phyloP scores from a whole-genome alignment of 2,113 vertebrate genomes.

The Cepphus grylle region DNA sequence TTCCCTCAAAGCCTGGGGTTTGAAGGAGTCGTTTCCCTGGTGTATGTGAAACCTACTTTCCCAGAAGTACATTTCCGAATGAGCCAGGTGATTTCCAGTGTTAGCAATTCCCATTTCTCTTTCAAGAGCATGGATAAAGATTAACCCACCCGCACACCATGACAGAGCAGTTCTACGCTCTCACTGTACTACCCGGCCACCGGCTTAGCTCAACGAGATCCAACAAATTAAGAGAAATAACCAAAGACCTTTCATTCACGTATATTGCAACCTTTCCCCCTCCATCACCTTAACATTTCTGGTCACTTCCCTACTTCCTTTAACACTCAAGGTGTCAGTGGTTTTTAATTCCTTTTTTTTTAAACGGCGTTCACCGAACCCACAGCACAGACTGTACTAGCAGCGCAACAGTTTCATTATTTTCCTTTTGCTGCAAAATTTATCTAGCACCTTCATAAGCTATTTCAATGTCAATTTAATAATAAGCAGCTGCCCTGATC shows the following conservation, averaged over 20 bases:
- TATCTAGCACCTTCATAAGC: background rate
- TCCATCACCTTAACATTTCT: background rate
- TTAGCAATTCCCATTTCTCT: background rate
- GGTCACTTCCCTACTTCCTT: background rate
- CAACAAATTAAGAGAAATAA: background rate
- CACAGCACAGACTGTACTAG: background rate
- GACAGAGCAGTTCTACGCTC: background rate
- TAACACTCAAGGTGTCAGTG: background rate
- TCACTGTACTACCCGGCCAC: background rate
- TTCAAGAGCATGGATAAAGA: conserved; percentile 26
- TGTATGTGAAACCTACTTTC: background rate
- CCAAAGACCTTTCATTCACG: background rate
- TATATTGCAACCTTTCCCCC: background rate
- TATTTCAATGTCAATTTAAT: background rate
- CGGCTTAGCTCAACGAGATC: background rate
- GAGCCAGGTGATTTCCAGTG: conserved; percentile 42
- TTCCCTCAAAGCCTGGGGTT: background rate
- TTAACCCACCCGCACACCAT: background rate
- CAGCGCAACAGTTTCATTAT: background rate
- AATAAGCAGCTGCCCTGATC: background rate
- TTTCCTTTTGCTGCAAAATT: background rate
- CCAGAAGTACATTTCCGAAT: background rate
- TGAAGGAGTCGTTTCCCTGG: background rate
- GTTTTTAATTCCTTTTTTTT: background rate
- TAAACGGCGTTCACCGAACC: background rate